Evolutionary conservation across 2,113 vertebrate genomes (phyloP), one percentile per base, ranked within the genome.

Genomic region (Vulpes ferrilata): DNA sequence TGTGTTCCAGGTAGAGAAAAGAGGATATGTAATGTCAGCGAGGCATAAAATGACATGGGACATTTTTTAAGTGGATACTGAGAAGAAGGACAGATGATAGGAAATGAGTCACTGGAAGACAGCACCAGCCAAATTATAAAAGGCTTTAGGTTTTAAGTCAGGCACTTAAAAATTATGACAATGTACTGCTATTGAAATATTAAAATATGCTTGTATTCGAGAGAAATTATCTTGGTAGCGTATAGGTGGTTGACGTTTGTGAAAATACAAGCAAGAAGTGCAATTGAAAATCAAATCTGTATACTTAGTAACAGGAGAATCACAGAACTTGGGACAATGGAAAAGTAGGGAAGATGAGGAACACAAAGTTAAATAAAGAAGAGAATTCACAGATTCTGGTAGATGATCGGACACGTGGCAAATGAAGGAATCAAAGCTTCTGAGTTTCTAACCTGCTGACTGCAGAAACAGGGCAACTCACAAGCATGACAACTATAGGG

Each of bases 351-450:
- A 35, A 32, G 20, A 7, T 32, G 13, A 55, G 12, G 4, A 91
- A 22, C 15, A 13, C 0, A 60, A 30, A 62, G 2, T 9, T 38
- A 7, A 80, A 10, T 15, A 15, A 59, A 59, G 9, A 55, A 5
- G 5, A 57, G 22, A 83, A 71, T 38, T n/a, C 25, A 51, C 23
- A 76, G n/a, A 7, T n/a, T 69, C 11, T 25, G 0, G 3, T 67
- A 6, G 4, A 5, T 11, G 5, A 78, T 11, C 7, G 16, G 9
- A 5, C 0, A 0, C 6, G 2, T 27, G 6, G 65, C 5, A 7
- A 2, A 22, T 35, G 35, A 32, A 74, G 15, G 22, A 16, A 13
- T 5, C 0, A 20, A 8, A 1, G 2, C 27, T 57, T 11, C n/a
- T 6, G 5, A 15, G 20, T 55, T 30, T 84, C 12, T 27, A 10